These are phyloP conservation scores for Siphonodentalium dalli DNA, from an alignment of 2,888 invertebrate genomes.

Conservation along the genomic window DNA sequence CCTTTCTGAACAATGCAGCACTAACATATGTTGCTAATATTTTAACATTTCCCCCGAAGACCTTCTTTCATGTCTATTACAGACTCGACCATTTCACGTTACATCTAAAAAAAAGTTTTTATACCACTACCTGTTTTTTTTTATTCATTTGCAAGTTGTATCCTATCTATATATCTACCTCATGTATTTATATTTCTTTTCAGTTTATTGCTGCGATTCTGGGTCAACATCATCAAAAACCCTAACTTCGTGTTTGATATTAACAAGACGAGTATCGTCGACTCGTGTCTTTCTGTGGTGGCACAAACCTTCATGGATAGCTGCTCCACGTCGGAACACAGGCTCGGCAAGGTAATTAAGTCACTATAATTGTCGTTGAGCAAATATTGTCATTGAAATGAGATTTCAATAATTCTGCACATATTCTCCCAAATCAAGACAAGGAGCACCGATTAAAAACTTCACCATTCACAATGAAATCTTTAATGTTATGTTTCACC, in stretches of 20 bases:
- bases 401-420: no score
- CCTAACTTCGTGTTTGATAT: slow-evolving; percentile 99
- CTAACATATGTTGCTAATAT: no score
- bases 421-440: no score
- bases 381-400: no score
- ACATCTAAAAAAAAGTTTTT: neutral
- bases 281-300: slow-evolving; percentile 97
- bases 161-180: neutral
- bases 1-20: no score
- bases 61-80: no score
- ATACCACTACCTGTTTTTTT: neutral
- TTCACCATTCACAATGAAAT: no score
- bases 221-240: slow-evolving; percentile 99
- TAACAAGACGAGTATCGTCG: slow-evolving; percentile 95
- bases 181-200: slow-evolving; percentile 8
- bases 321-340: slow-evolving; percentile 97
- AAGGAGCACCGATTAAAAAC: no score
- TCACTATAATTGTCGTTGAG: no score
- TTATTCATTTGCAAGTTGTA: neutral
- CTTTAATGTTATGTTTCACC: no score
- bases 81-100: no score
- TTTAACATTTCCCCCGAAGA: no score
- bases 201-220: slow-evolving; percentile 79
- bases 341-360: slow-evolving; percentile 79
- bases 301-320: slow-evolving; percentile 99